Conservation (phyloP, 2,797 vertebrate genomes). For the Micrastur ruficollis region DNA sequence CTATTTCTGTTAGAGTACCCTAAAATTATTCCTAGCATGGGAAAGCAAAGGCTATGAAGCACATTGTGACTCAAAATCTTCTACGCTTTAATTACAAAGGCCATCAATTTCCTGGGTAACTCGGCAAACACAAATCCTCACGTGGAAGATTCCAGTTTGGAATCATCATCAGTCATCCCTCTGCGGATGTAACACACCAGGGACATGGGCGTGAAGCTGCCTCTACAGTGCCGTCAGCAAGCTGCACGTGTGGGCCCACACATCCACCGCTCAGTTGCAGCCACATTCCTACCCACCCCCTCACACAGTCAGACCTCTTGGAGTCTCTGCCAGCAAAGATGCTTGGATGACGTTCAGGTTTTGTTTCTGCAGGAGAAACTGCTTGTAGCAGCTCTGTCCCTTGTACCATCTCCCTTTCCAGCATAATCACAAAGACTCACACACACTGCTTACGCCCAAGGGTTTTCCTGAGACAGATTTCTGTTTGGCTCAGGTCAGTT, state of each 20-base stretch:
- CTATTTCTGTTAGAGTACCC: not conserved
- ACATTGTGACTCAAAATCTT: not conserved
- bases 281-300: not conserved
- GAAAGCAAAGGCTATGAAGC: not conserved
- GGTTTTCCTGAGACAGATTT: not conserved
- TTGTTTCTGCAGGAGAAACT: not conserved
- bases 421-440: not conserved
- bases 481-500: not conserved
- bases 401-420: not conserved
- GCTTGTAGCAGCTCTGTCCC: not conserved
- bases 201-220: not conserved
- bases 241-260: not conserved
- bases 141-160: not conserved
- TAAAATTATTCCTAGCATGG: not conserved
- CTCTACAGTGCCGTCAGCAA: not conserved
- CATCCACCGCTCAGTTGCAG: not conserved
- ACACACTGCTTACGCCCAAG: not conserved
- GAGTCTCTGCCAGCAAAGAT: not conserved
- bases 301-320: not conserved
- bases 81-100: not conserved
- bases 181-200: not conserved
- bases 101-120: not conserved
- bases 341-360: not conserved
- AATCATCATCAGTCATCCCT: not conserved
- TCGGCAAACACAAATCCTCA: not conserved